Evolutionary conservation across 2,888 invertebrate genomes (phyloP), one percentile per base, ranked within the genome.

Genomic region (Drosophila engyochracea): DNA sequence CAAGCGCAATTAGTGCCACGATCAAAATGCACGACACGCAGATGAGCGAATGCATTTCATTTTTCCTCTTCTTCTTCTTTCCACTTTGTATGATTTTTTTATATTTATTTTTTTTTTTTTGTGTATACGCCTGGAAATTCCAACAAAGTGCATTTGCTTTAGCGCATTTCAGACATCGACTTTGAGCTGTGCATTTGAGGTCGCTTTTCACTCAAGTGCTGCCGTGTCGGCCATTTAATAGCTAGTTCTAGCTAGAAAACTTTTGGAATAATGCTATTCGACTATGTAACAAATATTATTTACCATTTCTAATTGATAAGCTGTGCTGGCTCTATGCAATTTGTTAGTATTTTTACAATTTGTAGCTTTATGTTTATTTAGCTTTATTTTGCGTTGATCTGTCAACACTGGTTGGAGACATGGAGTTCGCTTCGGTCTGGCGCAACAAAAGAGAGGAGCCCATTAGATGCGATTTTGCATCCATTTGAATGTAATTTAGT

Each of bases 401-500:
- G 57, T 57, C 57, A 57, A 39, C 39, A 39, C 57, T 74, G 63
- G 4, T 60, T 47, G 58, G 68, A 35, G 41, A 67, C 68, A 37
- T 55, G 37, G 25, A 33, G 35, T 37, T 61, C 30, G 31, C 68
- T 25, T 25, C 22, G 44, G 52, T 30, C 67, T 52, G 71, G 79
- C 79, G 73, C 62, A 86, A 84, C 76, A 87, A 72, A 84, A 86
- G 85, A 82, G 70, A 61, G 74, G 66, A 76, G 66, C 76, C 84
- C 87, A 85, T 85, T 85, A 85, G 82, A 69, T 82, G 80, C 76
- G 88, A 85, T 85, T 85, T 87, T 85, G 76, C 84, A 85, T 85
- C 89, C 85, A 85, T 89, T 85, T 85, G 80, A 85, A 85, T 87
- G 84, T 83, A 85, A 85, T 85, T 85, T 89, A 89, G 90, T 70